These are phyloP conservation scores for Whitmania pigra DNA, from an alignment of 1,140 invertebrate genomes.

Conservation along the genomic window DNA sequence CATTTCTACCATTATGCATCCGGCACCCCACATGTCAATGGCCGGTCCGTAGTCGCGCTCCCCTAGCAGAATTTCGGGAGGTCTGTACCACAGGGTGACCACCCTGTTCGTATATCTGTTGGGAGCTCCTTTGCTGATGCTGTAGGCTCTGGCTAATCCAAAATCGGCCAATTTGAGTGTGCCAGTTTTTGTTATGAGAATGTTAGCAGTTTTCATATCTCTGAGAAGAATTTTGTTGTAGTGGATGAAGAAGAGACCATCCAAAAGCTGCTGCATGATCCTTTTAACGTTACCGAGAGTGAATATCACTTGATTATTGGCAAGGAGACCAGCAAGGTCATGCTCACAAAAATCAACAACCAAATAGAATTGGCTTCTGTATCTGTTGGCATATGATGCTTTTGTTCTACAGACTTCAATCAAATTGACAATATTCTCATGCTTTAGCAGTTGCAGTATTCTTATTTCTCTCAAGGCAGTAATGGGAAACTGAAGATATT, in stretches of 20 bases:
- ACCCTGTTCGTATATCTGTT: conserved; percentile 93
- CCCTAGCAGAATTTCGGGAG: conserved; percentile 74
- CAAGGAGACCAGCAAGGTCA: conserved; percentile 88
- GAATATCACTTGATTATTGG: conserved; percentile 92
- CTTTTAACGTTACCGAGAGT: conserved; percentile 91
- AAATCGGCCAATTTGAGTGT: conserved; percentile 52
- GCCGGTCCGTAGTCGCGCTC: conserved; percentile 81
- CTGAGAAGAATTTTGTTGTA: conserved; percentile 83
- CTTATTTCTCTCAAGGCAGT: conserved; percentile 92
- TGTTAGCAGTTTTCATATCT: conserved; percentile 99
- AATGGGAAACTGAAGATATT: conserved; percentile 75
- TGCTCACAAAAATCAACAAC: conserved; percentile 99
- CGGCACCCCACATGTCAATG: conserved; percentile 95
- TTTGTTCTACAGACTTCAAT: conserved; percentile 91
- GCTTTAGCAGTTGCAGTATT: conserved; percentile 86
- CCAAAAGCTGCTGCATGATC: conserved; percentile 87
- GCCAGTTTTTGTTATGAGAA: conserved; percentile 93
- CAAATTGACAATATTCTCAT: conserved; percentile 93
- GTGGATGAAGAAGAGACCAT: conserved; percentile 93
- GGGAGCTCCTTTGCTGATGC: conserved; percentile 67
- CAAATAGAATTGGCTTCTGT: conserved; percentile 77
- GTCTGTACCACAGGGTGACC: conserved; percentile 93
- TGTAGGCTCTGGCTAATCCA: conserved; percentile 65
- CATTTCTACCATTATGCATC: conserved; percentile 99
- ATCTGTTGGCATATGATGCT: conserved; percentile 71